phyloP scores from a whole-genome alignment of 1,140 invertebrate species.

The Magallana angulata region DNA sequence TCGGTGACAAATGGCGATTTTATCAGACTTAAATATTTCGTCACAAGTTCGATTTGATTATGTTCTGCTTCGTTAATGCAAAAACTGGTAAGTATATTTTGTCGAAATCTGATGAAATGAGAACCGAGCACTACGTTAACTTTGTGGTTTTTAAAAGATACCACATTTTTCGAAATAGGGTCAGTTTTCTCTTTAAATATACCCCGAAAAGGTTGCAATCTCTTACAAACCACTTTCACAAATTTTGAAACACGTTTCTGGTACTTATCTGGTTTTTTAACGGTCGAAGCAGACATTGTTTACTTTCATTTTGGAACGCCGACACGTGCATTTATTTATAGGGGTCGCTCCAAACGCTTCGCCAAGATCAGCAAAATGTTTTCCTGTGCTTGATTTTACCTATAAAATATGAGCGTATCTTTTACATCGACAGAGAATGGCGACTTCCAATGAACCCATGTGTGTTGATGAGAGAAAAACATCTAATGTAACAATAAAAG shows the following conservation, averaged over 20 bases:
- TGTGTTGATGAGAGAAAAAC: not conserved
- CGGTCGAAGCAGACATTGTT: slow-evolving; percentile 17
- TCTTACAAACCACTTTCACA: not conserved
- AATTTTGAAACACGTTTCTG: slow-evolving; percentile 4
- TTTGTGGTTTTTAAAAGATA: slow-evolving; percentile 14
- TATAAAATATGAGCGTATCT: not conserved
- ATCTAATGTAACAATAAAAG: slow-evolving; percentile 51
- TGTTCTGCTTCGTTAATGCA: not conserved
- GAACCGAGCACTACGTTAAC: not conserved
- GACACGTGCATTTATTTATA: slow-evolving; percentile 45
- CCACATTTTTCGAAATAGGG: slow-evolving; percentile 19
- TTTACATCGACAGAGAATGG: not conserved
- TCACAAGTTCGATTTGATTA: slow-evolving; percentile 1
- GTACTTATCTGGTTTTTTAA: slow-evolving; percentile 15
- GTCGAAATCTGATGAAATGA: not conserved
- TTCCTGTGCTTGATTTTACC: not conserved
- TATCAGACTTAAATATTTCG: not conserved
- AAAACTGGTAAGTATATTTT: not conserved
- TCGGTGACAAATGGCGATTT: not conserved
- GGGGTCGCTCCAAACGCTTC: slow-evolving; percentile 9
- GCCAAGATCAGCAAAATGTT: not conserved
- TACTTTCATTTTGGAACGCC: slow-evolving; percentile 11
- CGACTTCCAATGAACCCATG: not conserved
- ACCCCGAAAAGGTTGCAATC: not conserved
- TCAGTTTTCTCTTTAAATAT: slow-evolving; percentile 36